Evolutionary conservation across 1,140 invertebrate genomes (phyloP).

Genomic region (Macrosteles quadrilineatus): DNA sequence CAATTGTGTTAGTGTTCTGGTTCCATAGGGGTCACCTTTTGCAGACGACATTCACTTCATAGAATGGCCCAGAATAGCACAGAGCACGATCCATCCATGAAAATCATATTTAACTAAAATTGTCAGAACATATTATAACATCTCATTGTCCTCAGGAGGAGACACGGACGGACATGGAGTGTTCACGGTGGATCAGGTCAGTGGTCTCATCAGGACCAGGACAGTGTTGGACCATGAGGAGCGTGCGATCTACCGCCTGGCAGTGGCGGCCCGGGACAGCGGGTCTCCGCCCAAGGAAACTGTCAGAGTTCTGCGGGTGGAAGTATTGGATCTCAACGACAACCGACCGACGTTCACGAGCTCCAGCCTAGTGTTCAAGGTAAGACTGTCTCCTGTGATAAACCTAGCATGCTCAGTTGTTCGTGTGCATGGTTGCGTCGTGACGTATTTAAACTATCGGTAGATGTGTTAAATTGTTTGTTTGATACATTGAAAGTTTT

Average conservation of each 20-base stretch:
- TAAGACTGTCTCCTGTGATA: constrained; percentile 54
- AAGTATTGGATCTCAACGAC: constrained; percentile 89
- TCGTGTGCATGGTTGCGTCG: too few relatives aligned
- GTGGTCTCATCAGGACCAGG: constrained; percentile 85
- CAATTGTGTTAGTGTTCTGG: too few relatives aligned
- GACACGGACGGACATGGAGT: constrained; percentile 81
- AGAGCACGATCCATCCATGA: too few relatives aligned
- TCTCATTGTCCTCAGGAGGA: constrained; percentile 52
- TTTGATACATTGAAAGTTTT: too few relatives aligned
- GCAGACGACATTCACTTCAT: too few relatives aligned
- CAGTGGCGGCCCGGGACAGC: constrained; percentile 82
- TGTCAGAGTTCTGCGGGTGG: constrained; percentile 77
- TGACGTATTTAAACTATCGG: too few relatives aligned
- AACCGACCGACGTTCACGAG: constrained; percentile 88
- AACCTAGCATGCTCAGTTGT: too few relatives aligned
- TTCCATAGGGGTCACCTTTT: too few relatives aligned
- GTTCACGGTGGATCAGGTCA: constrained; percentile 83
- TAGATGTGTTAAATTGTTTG: too few relatives aligned
- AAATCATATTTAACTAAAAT: too few relatives aligned
- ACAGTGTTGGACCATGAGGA: constrained; percentile 89
- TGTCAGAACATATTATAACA: too few relatives aligned
- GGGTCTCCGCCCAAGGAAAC: constrained; percentile 79
- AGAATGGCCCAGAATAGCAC: too few relatives aligned
- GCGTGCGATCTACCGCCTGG: constrained; percentile 79
- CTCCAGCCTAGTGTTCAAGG: constrained; percentile 83